Conservation (phyloP, 2,113 vertebrate species). For the Tor tambroides region DNA sequence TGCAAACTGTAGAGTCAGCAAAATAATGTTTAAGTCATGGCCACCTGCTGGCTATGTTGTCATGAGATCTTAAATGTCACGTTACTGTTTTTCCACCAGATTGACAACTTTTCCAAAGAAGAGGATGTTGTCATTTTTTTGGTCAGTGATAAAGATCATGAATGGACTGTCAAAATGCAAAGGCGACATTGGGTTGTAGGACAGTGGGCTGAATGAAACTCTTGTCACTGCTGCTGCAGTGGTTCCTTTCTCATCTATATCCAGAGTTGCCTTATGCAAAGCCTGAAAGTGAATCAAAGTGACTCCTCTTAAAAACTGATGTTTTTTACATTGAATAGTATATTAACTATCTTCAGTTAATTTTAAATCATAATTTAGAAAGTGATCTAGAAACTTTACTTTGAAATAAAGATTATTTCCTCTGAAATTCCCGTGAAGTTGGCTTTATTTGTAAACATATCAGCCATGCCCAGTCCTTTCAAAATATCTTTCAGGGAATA, state of each 20-base stretch:
- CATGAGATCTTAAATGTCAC: neutral
- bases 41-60: constrained; percentile 21
- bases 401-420: constrained; percentile 64
- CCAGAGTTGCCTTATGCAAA: constrained; percentile 74
- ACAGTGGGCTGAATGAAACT: constrained; percentile 38
- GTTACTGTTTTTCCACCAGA: constrained; percentile 57
- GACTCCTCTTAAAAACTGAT: neutral
- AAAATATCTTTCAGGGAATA: constrained; percentile 73
- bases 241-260: constrained; percentile 75
- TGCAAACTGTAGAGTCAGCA: neutral
- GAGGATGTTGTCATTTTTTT: constrained; percentile 63
- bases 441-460: constrained; percentile 79
- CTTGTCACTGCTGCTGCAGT: constrained; percentile 71
- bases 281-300: constrained; percentile 8
- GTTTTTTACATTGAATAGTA: neutral
- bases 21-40: neutral
- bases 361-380: neutral
- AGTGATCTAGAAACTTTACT: constrained; percentile 68
- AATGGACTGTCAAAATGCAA: constrained; percentile 73
- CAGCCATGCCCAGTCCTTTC: constrained; percentile 76
- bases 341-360: neutral
- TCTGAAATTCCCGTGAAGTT: constrained; percentile 80
- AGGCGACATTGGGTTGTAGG: neutral
- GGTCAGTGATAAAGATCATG: constrained; percentile 71
- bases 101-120: constrained; percentile 78